A percentile compares a stretch with the other conserved stretches of the same genome.
phyloP scores from a whole-genome alignment of 2,888 invertebrate species.

The Tachina lurida region DNA sequence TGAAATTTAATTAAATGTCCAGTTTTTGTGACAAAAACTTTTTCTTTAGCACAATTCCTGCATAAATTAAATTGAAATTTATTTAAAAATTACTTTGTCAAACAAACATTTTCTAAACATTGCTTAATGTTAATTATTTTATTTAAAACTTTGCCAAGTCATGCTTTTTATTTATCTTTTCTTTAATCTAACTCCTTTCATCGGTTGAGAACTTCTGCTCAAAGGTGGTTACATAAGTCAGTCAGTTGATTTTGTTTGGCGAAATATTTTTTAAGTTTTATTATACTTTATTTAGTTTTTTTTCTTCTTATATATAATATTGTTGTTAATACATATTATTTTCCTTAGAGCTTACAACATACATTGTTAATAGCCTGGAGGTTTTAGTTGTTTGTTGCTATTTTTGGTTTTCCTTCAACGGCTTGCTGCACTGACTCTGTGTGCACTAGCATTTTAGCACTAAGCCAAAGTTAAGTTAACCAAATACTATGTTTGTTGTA shows the following conservation, averaged over 20 bases:
- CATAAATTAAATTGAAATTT: no score
- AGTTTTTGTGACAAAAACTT: no score
- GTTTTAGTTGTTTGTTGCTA: slow-evolving; percentile 44
- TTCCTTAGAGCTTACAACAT: slow-evolving; percentile 74
- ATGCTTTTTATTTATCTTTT: no score
- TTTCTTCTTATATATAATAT: slow-evolving; percentile 78
- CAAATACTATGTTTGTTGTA: slow-evolving; percentile 27
- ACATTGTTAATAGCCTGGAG: slow-evolving; percentile 70
- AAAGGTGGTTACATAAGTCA: slow-evolving; percentile 78
- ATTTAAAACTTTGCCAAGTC: no score
- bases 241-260: slow-evolving; percentile 72
- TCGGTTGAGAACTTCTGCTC: slow-evolving; percentile 71
- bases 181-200: background rate
- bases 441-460: slow-evolving; percentile 49
- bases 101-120: no score
- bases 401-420: slow-evolving; percentile 52
- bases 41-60: no score
- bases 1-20: no score
- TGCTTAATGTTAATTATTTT: no score
- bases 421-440: slow-evolving; percentile 48
- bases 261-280: slow-evolving; percentile 49
- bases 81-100: no score
- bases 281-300: slow-evolving; percentile 48
- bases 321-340: slow-evolving; percentile 82
- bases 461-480: slow-evolving; percentile 65